Base-by-base conservation (phyloP, 2,888 invertebrate species). In the Oxyteleia sp. region DNA sequence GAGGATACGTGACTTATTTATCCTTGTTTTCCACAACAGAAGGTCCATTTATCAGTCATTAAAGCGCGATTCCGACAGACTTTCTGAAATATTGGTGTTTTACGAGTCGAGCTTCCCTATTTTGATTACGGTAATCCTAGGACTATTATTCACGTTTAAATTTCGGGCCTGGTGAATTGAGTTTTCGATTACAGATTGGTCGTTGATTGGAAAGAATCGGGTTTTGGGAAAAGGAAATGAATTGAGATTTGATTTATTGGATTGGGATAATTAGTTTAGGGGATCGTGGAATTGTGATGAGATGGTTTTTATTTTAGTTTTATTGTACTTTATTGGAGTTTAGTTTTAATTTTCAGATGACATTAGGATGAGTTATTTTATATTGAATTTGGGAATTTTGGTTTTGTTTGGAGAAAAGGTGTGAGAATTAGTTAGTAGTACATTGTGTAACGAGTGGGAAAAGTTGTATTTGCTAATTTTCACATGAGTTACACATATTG, bases 11-110 rank as follows among this genome's bases (percentile, higher is more conserved):
- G 68, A 49, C 82, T 68, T 74, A 76, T 76, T 66, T 66, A 76
- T 76, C 49, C 66, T 64, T 82, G 71, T 82, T 82, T 71, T 69
- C 66, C 32, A 71, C 32, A 82, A 76, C 71, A 71, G 71, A 63
- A 63, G 76, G 64, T 76, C 64, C 61, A 71, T 82, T 82, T 82
- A 82, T 71, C 71, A 82, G 71, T 51, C 74, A 82, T 71, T 75
- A 64, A 43, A 45, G 43, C 47, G 38, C 53, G 59, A 41, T 38
- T 7, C 49, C 35, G 75, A 51, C 74, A 61, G 64, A 20, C 45
- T 69, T 81, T 47, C 53, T 76, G 53, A 82, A 82, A 71, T 69
- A 71, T 76, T 43, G 75, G 51, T 49, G 68, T 68, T 81, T 74
- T 75, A 75, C 53, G 68, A 53, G 29, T 32, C 45, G 49, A 13